Evolutionary conservation across 1,140 invertebrate species (phyloP).

Genomic region (Drosophila trapezifrons): DNA sequence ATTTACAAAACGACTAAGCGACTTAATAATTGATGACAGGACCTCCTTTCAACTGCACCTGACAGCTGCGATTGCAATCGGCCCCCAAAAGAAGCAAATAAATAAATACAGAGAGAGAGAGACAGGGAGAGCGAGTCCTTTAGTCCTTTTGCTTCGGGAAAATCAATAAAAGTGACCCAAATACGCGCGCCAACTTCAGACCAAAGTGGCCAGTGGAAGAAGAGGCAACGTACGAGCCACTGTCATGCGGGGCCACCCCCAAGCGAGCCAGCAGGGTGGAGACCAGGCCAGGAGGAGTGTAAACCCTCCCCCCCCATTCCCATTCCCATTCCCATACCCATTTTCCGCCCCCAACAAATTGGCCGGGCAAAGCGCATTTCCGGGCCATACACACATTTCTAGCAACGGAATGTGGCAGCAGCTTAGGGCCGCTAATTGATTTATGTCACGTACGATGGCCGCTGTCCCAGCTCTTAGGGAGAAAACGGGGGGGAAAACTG

Average conservation of each 20-base stretch:
- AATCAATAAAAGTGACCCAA: conserved; percentile 81
- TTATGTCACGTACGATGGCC: conserved; percentile 71
- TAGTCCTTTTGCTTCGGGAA: conserved; percentile 41
- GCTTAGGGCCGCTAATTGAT: conserved; percentile 79
- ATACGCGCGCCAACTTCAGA: conserved; percentile 73
- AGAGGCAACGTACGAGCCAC: no score
- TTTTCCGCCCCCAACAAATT: conserved; percentile 27
- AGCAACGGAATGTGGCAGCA: conserved; percentile 47
- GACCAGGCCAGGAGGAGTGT: no score
- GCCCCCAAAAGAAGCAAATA: conserved; percentile 6
- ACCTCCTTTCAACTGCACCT: conserved; percentile 25
- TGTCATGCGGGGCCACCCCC: no score
- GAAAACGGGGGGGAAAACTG: no score
- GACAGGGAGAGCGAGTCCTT: no score
- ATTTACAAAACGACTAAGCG: conserved; percentile 62
- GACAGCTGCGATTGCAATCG: conserved; percentile 72
- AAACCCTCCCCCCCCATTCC: no score
- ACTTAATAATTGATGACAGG: conserved; percentile 68
- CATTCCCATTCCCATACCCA: no score
- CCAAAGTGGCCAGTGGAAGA: conserved; percentile 43
- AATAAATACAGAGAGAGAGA: conserved; percentile 15
- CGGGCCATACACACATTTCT: conserved; percentile 36
- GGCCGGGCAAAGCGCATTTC: conserved; percentile 68
- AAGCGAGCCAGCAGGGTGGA: no score
- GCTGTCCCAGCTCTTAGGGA: background rate